phyloP scores from a whole-genome alignment of 2,888 invertebrate genomes.

The Mesorhabditis sp. region DNA sequence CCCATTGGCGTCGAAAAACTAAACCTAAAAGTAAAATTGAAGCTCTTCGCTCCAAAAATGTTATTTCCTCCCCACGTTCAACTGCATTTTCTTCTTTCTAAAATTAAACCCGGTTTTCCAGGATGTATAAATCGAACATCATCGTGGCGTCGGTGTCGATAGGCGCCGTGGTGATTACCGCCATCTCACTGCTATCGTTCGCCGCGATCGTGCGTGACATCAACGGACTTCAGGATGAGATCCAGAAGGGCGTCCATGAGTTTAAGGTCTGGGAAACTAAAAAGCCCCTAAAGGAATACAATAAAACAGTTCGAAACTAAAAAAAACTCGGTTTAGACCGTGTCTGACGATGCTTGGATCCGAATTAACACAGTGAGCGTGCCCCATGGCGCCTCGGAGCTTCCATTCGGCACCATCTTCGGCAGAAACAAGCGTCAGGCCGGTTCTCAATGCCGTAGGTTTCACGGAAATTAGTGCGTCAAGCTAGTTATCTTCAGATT shows the following conservation, averaged over 20 bases:
- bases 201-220: neutral
- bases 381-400: neutral
- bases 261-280: neutral
- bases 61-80: too few species aligned
- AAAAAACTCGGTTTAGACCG: constrained; percentile 2
- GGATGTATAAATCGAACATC: neutral
- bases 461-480: neutral
- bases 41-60: too few species aligned
- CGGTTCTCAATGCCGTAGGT: constrained; percentile 1
- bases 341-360: constrained; percentile 2
- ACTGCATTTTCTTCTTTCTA: too few species aligned
- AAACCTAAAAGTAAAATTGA: too few species aligned
- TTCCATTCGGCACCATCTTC: constrained; percentile 2
- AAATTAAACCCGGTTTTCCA: too few species aligned
- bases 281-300: neutral
- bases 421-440: constrained; percentile 1
- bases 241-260: constrained; percentile 6
- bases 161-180: neutral
- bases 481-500: neutral
- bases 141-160: neutral
- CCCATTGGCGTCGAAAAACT: too few species aligned
- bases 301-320: neutral
- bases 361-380: neutral
- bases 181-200: neutral
- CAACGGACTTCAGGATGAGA: constrained; percentile 3